Base-by-base conservation (phyloP, 2,797 vertebrate genomes). In the Macrochelys suwanniensis region DNA sequence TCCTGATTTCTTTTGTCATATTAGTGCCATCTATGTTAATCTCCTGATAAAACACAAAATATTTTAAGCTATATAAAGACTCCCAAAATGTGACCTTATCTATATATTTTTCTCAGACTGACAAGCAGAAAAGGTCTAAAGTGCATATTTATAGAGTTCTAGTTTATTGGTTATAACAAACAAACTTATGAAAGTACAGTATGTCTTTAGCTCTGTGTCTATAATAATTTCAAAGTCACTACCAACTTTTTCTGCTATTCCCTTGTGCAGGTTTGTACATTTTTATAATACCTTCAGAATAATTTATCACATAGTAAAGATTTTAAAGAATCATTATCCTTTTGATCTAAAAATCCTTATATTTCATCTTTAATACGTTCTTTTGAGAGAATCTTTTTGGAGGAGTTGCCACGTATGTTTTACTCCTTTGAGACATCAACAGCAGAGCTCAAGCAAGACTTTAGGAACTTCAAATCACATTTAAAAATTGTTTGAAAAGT, bases 291-390 rank as follows among this genome's bases (percentile, higher is more conserved):
- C 94, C 96, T 97, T 96, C 95, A 97, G 97, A 98, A 98, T 98
- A 98, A 98, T 98, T 98, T 98, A 98, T 98, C 97, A 98, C 96
- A 97, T 96, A 96, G 97, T 98, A 98, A 98, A 98, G 97, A 97
- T 98, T 98, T 98, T 2, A 98, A 98, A 98, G 98, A 98, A 98
- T 98, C 97, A 98, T 98, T 98, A 98, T 97, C 88, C 97, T 98
- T 98, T 98, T 98, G 98, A 98, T 98, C 97, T 98, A 98, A 98
- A 98, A 98, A 98, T 98, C 98, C 97, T 98, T 98, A 94, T 98
- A 98, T 98, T 98, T 98, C 97, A 98, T 98, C 97, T 98, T 98
- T 98, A 98, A 98, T 98, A 98, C 54, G 96, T 98, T 98, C 97
- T 98, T 98, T 97, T 91, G 94, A 98, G 96, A 97, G 95, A 82